Base-by-base conservation (phyloP, 2,888 invertebrate species). In the Stegophylla sp. region DNA sequence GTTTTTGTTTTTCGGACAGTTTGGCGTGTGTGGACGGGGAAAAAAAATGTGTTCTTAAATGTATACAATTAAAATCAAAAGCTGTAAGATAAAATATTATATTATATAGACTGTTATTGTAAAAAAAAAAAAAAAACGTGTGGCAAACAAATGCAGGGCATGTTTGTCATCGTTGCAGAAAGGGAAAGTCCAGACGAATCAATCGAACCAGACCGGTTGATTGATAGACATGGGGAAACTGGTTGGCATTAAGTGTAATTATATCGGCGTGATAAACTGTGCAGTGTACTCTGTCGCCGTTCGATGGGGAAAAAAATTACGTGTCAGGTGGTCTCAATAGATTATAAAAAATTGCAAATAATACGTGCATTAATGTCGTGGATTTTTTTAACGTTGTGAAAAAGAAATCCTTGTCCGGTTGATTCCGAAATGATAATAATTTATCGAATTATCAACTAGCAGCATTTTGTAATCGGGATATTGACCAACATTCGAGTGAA, bases 231-330 rank as follows among this genome's bases (percentile, higher is more conserved):
- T 28, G 45, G n/a, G n/a, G n/a, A 34, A 75, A 75, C 75, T 64
- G 75, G 75, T 75, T 64, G 28, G 75, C 20, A 75, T 75, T 64
- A 75, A 64, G 51, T 75, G 64, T 64, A 75, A 75, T 64, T 64
- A 75, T 64, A 53, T 75, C 64, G n/a, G 51, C n/a, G n/a, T n/a
- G 63, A 64, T 26, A 51, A 51, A 64, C 41, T 23, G 7, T 34
- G 53, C 20, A 51, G 3, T 61, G 13, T 17, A 28, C 26, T 15
- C 26, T 34, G 61, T 72, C 72, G 56, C 28, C 41, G 43, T 66
- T 75, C 74, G 34, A 23, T 66, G 66, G n/a, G 66, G 66, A 75
- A 75, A 76, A 53, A 53, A 64, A 66, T 53, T n/a, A 67, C 53
- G 41, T 76, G 66, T 76, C 63, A 34, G 63, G 48, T 34, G 63